Evolutionary conservation across 2,888 invertebrate genomes (phyloP).

Genomic region (Agapostemon virescens): DNA sequence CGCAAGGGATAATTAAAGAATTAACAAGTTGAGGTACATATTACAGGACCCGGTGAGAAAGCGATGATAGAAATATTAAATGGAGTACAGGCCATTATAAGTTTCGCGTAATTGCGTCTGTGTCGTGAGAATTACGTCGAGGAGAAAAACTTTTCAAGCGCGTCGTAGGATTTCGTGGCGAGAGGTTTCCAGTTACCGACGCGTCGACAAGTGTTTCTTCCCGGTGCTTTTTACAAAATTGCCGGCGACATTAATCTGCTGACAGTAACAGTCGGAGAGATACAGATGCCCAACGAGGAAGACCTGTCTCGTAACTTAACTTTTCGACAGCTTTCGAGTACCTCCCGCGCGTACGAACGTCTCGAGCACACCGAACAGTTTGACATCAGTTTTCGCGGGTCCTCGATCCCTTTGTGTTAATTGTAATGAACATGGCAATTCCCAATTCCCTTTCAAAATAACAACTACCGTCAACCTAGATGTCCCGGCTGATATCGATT

Average conservation of each 20-base stretch:
- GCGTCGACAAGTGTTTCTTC: conserved; percentile 35
- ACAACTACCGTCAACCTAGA: neutral
- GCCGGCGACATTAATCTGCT: conserved; percentile 42
- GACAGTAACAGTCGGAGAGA: conserved; percentile 37
- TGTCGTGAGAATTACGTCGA: conserved; percentile 13
- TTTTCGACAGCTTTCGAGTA: conserved; percentile 26
- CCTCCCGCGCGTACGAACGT: conserved; percentile 1
- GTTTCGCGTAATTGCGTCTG: conserved; percentile 4
- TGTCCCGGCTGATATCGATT: neutral
- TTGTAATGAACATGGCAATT: conserved; percentile 8
- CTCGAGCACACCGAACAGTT: conserved; percentile 13
- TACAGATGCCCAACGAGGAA: conserved; percentile 25
- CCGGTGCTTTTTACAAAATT: conserved; percentile 21
- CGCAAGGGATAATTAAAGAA: neutral
- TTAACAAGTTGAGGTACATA: neutral
- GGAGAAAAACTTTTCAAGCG: conserved; percentile 12
- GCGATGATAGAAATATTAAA: conserved; percentile 11
- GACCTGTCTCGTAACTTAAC: conserved; percentile 23
- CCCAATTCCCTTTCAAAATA: neutral
- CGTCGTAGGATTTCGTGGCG: conserved; percentile 5
- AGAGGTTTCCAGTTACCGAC: conserved; percentile 10
- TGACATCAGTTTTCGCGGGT: conserved; percentile 16
- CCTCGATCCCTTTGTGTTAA: conserved; percentile 16
- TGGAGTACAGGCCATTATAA: conserved; percentile 4
- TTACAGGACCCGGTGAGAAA: neutral